Conservation (phyloP, 2,113 vertebrate species). For the Actenoides hombroni region DNA sequence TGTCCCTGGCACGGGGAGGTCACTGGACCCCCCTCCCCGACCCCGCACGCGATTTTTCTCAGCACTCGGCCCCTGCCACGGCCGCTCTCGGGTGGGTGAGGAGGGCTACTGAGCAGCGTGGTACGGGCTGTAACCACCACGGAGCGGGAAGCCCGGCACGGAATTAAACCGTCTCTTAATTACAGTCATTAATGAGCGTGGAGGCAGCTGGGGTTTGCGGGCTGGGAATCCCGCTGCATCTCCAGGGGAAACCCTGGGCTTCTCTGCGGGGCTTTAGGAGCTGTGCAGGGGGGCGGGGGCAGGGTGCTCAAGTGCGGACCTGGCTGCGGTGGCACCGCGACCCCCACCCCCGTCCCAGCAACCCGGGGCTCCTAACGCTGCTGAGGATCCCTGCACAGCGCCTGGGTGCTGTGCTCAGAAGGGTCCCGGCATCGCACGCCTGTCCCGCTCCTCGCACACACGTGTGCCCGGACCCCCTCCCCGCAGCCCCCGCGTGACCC, state of each 20-base stretch:
- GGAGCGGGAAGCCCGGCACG: not conserved
- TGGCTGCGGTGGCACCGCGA: accelerated
- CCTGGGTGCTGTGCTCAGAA: accelerated
- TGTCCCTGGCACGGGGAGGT: too few species aligned
- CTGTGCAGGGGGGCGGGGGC: accelerated
- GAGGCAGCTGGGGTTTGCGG: not conserved
- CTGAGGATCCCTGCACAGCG: accelerated
- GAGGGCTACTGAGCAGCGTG: not conserved
- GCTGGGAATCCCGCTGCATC: not conserved
- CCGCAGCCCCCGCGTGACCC: accelerated
- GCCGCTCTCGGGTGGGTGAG: too few species aligned
- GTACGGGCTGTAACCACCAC: accelerated
- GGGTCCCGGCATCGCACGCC: accelerated
- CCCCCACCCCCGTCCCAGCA: not conserved
- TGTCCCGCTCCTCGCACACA: accelerated
- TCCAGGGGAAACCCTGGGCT: not conserved
- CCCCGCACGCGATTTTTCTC: too few species aligned
- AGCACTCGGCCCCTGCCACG: not conserved
- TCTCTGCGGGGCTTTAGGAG: not conserved
- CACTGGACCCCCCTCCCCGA: not conserved
- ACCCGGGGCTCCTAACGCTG: not conserved
- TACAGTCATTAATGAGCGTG: slow-evolving; percentile 30
- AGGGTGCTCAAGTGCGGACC: not conserved
- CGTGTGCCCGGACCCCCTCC: accelerated
- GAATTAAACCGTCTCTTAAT: slow-evolving; percentile 44